Base-by-base conservation (phyloP, 2,113 vertebrate species). In the Ciconia boyciana region DNA sequence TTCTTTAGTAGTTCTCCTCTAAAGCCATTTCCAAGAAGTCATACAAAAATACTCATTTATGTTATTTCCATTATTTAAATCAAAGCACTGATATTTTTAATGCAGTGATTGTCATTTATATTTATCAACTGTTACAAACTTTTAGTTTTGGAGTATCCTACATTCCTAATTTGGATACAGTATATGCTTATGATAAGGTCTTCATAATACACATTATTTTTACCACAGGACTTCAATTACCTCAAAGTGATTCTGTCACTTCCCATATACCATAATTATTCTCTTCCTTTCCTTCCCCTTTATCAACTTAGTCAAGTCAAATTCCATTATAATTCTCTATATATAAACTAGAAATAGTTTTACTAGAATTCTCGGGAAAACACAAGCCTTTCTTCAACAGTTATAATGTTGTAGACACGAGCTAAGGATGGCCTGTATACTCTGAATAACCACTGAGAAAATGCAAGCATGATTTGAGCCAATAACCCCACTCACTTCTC, bases 361-460 rank as follows among this genome's bases (percentile, higher is more conserved):
- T 34, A 46, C 24, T 21, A 64, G 43, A 94, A 65, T 20, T 49
- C 48, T 12, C 64, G 9, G 28, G 15, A 69, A 68, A 62, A 32
- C 5, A 21, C 3, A 26, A 70, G 39, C 32, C 15, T n/a, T 62
- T 66, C 29, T 44, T 81, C 46, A 90, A 66, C 3, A 7, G 21
- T 36, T 46, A 3, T 0, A 44, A n/a, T 2, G 25, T 31, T n/a
- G 17, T 0, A 85, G 54, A 72, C 25, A 70, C 1, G 9, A 48
- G 61, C 24, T 29, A 7, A 81, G 41, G 20, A 58, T 8, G 14
- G 76, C 36, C 83, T 39, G 44, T 28, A 46, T 39, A 36, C 15
- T 22, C 51, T 7, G 4, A 49, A 18, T 25, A 64, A 6, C 43
- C n/a, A 11, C 34, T 10, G 43, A 74, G 54, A 48, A 83, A 58